A percentile compares a stretch with the other conserved stretches of the same genome.
phyloP scores from a whole-genome alignment of 37 sponge, comb jelly and placozoan genomes.

The Cladorhizidae sp. region DNA sequence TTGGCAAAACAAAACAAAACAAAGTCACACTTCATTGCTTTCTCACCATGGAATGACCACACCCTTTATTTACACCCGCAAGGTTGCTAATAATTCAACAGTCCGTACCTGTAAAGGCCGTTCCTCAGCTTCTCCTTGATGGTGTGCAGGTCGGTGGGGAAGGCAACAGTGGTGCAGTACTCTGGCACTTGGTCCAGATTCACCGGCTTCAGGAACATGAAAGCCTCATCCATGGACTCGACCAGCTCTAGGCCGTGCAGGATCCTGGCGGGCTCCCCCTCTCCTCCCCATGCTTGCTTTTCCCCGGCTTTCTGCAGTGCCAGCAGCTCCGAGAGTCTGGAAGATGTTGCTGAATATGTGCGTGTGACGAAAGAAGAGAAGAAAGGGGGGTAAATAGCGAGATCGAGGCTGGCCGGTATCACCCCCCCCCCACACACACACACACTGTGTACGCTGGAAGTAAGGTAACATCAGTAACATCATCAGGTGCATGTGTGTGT shows the following conservation, averaged over 20 bases:
- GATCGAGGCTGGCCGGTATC: too few species aligned
- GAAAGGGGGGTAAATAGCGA: too few species aligned
- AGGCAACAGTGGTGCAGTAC: conserved; percentile 68
- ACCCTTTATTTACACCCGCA: too few species aligned
- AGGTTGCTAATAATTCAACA: too few species aligned
- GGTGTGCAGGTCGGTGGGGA: conserved; percentile 71
- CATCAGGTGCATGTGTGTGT: too few species aligned
- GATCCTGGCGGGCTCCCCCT: conserved; percentile 66
- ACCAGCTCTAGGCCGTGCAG: conserved; percentile 52
- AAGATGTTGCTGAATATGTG: background rate
- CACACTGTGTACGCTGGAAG: too few species aligned
- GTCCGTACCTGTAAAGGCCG: conserved; percentile 78
- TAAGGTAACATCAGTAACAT: too few species aligned
- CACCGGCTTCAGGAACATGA: conserved; percentile 65
- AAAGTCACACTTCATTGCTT: too few species aligned
- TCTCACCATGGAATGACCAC: too few species aligned
- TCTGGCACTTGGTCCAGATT: conserved; percentile 55
- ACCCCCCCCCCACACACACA: too few species aligned
- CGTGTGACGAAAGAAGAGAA: too few species aligned
- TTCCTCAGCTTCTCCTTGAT: conserved; percentile 60
- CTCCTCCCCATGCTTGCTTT: conserved; percentile 33
- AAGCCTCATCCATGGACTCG: conserved; percentile 57
- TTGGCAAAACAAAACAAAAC: too few species aligned
- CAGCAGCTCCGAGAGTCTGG: background rate
- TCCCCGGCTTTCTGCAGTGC: background rate